Percentiles rank a stretch among this genome's conserved stretches.
Evolutionary conservation across 2,888 invertebrate species (phyloP).

Genomic region (Noctua janthe): DNA sequence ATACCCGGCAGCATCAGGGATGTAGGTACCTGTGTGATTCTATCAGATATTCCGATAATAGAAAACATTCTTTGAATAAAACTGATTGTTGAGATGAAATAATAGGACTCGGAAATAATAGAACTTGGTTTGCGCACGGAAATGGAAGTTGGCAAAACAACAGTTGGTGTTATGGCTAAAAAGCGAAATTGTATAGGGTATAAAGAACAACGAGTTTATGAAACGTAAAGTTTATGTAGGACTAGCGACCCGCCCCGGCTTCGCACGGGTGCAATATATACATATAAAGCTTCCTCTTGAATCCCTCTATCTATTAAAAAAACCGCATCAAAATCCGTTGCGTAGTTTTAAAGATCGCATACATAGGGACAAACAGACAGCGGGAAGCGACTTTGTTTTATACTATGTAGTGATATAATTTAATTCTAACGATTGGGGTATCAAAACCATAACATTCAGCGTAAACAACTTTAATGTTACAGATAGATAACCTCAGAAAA

Average conservation of each 20-base stretch:
- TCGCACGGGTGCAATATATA: too few relatives aligned
- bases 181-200: neutral
- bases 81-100: neutral
- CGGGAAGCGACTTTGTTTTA: too few relatives aligned
- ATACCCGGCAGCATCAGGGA: constrained; percentile 31
- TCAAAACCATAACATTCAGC: constrained; percentile 3
- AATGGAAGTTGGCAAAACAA: neutral
- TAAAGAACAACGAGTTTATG: neutral
- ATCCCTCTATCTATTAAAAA: too few relatives aligned
- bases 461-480: constrained; percentile 40
- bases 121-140: neutral
- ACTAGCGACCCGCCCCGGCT: too few relatives aligned
- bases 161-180: neutral
- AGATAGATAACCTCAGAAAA: constrained; percentile 43
- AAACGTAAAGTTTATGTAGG: neutral
- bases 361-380: too few relatives aligned
- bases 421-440: neutral
- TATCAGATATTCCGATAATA: constrained; percentile 28
- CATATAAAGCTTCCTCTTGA: too few relatives aligned
- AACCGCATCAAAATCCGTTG: too few relatives aligned
- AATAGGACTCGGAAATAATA: neutral
- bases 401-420: too few relatives aligned
- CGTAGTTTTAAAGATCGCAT: too few relatives aligned
- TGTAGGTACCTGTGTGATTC: constrained; percentile 36
- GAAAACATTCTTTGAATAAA: constrained; percentile 19